These are phyloP conservation scores for Coleophora deauratella DNA, from an alignment of 2,888 invertebrate genomes.

Conservation along the genomic window DNA sequence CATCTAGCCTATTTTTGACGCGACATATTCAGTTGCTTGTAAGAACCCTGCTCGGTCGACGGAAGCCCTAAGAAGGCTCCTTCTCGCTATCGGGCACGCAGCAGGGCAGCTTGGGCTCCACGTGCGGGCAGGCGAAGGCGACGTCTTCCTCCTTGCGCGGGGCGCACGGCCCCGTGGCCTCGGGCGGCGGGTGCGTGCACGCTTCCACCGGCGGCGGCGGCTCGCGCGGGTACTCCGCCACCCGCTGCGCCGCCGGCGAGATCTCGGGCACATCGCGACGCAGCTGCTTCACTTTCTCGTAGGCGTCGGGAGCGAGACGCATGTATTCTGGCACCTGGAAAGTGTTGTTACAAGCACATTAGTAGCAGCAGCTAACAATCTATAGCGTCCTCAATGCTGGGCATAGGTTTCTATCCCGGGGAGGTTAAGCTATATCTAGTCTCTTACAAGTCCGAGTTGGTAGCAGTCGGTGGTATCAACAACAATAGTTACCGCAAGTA, in stretches of 20 bases:
- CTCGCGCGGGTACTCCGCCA: conserved; percentile 32
- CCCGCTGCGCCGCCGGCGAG: conserved; percentile 48
- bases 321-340: conserved; percentile 51
- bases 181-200: conserved; percentile 35
- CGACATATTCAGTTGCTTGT: too few species aligned
- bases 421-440: too few species aligned
- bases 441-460: too few species aligned
- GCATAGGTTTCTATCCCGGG: too few species aligned
- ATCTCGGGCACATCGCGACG: conserved; percentile 48
- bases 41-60: too few species aligned
- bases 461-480: too few species aligned
- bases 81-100: conserved; percentile 37
- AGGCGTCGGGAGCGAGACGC: conserved; percentile 50
- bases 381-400: too few species aligned
- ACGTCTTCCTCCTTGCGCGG: conserved; percentile 48
- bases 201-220: conserved; percentile 28
- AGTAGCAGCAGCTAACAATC: background rate
- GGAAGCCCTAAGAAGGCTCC: conserved; percentile 6
- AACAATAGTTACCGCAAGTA: too few species aligned
- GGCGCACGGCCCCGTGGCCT: conserved; percentile 34
- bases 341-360: background rate
- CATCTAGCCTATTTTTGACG: too few species aligned
- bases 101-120: conserved; percentile 41
- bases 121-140: conserved; percentile 49
- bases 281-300: conserved; percentile 44